These are phyloP conservation scores for Scaptomyza parva DNA, from an alignment of 2,888 invertebrate species.

Conservation along the genomic window DNA sequence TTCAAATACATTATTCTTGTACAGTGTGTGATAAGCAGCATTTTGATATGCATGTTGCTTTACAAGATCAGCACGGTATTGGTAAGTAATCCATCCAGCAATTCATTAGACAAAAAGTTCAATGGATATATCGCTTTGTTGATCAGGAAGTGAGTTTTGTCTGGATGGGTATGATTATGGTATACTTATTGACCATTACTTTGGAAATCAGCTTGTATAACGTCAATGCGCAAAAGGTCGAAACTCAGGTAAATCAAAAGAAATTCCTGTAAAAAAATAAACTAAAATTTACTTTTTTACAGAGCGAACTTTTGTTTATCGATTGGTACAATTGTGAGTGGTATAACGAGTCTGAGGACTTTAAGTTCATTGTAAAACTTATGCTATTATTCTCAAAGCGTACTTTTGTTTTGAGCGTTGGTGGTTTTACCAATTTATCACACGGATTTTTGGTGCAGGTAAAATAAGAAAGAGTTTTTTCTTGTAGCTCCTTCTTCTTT, in stretches of 20 bases:
- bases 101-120: no score
- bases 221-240: slow-evolving; percentile 64
- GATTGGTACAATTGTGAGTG: slow-evolving; percentile 78
- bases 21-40: slow-evolving; percentile 66
- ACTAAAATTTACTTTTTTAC: neutral
- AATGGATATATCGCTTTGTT: neutral
- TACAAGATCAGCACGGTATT: slow-evolving; percentile 71
- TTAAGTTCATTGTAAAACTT: slow-evolving; percentile 68
- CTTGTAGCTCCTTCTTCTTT: no score
- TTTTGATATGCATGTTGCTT: slow-evolving; percentile 75
- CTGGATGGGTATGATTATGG: slow-evolving; percentile 69
- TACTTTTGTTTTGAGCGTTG: slow-evolving; percentile 66
- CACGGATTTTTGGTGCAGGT: slow-evolving; percentile 75
- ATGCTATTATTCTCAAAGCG: slow-evolving; percentile 75
- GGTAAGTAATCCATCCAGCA: slow-evolving; percentile 44
- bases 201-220: slow-evolving; percentile 69
- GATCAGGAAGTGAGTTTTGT: slow-evolving; percentile 62
- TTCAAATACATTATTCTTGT: slow-evolving; percentile 72
- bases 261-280: neutral
- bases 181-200: slow-evolving; percentile 60
- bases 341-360: slow-evolving; percentile 77
- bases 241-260: slow-evolving; percentile 51
- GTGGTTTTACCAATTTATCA: slow-evolving; percentile 76
- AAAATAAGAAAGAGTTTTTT: neutral
- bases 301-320: slow-evolving; percentile 72